These are phyloP conservation scores for Melipona quadrifasciata DNA, from an alignment of 1,140 invertebrate genomes.

Conservation along the genomic window DNA sequence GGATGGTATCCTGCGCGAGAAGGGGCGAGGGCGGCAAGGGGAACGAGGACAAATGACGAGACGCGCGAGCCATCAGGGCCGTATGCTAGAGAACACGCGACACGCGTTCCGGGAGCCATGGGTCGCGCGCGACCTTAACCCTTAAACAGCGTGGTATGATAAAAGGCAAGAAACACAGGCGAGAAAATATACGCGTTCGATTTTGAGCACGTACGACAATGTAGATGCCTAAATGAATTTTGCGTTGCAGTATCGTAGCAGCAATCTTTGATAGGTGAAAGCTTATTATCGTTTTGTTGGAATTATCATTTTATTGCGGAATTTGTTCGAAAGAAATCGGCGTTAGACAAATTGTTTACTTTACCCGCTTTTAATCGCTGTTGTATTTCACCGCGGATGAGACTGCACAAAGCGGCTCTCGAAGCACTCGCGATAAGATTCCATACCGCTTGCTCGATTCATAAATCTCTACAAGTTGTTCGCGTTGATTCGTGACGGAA, in stretches of 20 bases:
- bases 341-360: background rate
- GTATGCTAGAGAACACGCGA: conserved; percentile 62
- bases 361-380: background rate
- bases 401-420: conserved; percentile 6
- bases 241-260: background rate
- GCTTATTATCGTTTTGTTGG: background rate
- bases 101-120: conserved; percentile 42
- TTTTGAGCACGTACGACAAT: background rate
- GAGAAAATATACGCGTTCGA: background rate
- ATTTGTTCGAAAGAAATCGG: background rate
- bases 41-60: conserved; percentile 63
- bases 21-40: conserved; percentile 12
- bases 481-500: background rate
- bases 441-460: background rate
- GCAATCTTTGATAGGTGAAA: background rate
- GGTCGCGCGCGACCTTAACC: conserved; percentile 22
- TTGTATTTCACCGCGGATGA: background rate
- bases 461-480: background rate
- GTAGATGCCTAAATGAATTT: too few species aligned
- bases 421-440: background rate
- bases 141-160: background rate
- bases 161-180: background rate
- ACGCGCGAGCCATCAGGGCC: conserved; percentile 66
- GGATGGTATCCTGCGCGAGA: conserved; percentile 25
- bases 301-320: background rate